phyloP scores from a whole-genome alignment of 1,140 invertebrate genomes.

The Colletes latitarsis region DNA sequence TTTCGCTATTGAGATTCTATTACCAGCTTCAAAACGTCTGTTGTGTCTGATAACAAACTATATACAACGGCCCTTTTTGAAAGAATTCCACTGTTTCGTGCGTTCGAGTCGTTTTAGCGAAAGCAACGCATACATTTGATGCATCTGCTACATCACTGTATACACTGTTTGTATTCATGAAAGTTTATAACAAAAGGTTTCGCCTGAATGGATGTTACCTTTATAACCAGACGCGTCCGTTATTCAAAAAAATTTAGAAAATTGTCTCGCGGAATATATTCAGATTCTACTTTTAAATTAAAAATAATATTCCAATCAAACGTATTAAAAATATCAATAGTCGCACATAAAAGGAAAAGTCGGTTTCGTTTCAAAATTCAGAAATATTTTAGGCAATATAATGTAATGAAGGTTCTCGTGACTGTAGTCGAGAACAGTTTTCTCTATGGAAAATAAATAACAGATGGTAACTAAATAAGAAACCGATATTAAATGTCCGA shows the following conservation, averaged over 20 bases:
- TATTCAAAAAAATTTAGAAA: background rate
- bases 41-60: background rate
- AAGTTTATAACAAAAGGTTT: slow-evolving; percentile 22
- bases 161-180: background rate
- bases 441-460: too few species aligned
- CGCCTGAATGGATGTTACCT: background rate
- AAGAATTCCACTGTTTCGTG: background rate
- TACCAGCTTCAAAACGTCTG: background rate
- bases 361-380: too few species aligned
- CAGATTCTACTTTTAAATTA: background rate
- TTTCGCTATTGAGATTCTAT: background rate
- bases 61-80: background rate
- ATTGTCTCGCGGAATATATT: background rate
- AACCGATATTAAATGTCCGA: too few species aligned
- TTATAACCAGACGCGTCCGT: background rate
- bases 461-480: too few species aligned
- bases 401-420: background rate
- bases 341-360: background rate
- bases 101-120: slow-evolving; percentile 17
- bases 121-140: slow-evolving; percentile 4
- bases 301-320: background rate
- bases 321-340: background rate
- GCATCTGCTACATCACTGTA: slow-evolving; percentile 7
- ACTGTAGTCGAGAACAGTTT: too few species aligned
- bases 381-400: too few species aligned